Conservation (phyloP, 2,797 vertebrate species). For the Falco novaeseelandiae region DNA sequence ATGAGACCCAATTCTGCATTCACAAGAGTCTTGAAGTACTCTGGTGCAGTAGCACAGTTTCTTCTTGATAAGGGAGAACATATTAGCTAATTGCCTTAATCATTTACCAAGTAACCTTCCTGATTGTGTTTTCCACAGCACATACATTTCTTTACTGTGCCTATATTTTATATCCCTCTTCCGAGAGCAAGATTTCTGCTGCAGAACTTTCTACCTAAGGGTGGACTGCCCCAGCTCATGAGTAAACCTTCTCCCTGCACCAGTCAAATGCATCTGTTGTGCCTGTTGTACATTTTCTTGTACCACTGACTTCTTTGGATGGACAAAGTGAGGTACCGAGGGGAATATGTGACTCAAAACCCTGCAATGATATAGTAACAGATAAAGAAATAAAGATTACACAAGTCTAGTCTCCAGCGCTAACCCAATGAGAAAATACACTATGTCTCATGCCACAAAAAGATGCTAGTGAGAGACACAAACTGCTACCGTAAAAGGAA, state of each 20-base stretch:
- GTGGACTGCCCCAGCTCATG: neutral
- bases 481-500: neutral
- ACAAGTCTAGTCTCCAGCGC: neutral
- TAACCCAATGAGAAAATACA: neutral
- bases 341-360: neutral
- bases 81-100: neutral
- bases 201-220: neutral
- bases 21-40: neutral
- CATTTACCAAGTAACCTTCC: neutral
- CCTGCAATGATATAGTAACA: neutral
- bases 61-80: neutral
- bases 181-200: neutral
- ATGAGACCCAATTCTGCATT: neutral
- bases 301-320: neutral
- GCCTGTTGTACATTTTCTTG: neutral
- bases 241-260: neutral
- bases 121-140: neutral
- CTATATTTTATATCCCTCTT: neutral
- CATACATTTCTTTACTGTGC: neutral
- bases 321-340: neutral
- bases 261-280: neutral
- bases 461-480: neutral
- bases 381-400: neutral
- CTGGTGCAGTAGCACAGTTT: neutral
- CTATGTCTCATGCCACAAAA: neutral